phyloP scores from a whole-genome alignment of 2,797 vertebrate genomes.

The Sternarchorhynchus goeldii region DNA sequence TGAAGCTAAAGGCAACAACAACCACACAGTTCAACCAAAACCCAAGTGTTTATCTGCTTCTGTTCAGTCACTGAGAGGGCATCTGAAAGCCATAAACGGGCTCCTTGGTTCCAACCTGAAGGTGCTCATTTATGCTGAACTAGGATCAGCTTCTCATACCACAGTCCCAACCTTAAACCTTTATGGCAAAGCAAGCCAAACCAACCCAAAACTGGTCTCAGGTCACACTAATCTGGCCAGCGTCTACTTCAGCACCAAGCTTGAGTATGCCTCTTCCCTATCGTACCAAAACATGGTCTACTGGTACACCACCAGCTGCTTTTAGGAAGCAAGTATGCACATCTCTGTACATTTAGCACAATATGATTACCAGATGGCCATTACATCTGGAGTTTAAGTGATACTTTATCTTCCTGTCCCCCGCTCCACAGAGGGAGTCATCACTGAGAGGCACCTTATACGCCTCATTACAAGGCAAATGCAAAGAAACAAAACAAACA shows the following conservation, averaged over 20 bases:
- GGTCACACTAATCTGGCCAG: neutral
- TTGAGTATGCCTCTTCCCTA: slow-evolving; percentile 10
- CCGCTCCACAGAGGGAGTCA: slow-evolving; percentile 51
- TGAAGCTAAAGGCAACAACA: slow-evolving; percentile 29
- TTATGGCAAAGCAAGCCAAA: neutral
- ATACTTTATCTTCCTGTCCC: slow-evolving; percentile 72
- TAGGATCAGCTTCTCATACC: neutral
- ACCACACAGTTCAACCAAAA: slow-evolving; percentile 13
- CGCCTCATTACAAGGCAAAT: slow-evolving; percentile 55
- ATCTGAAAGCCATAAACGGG: slow-evolving; percentile 5
- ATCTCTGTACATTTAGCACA: slow-evolving; percentile 60
- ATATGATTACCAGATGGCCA: slow-evolving; percentile 75
- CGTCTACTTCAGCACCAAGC: slow-evolving; percentile 2
- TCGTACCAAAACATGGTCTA: slow-evolving; percentile 7
- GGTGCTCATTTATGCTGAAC: slow-evolving; percentile 4
- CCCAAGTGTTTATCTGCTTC: slow-evolving; percentile 23
- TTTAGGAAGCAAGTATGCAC: slow-evolving; percentile 70
- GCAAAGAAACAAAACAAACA: slow-evolving; percentile 29
- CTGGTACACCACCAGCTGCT: slow-evolving; percentile 59
- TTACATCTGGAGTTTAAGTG: slow-evolving; percentile 63
- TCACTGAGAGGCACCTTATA: slow-evolving; percentile 23
- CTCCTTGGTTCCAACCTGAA: neutral
- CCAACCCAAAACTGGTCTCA: neutral
- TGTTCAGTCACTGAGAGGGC: slow-evolving; percentile 54
- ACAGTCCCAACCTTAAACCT: neutral